Percentiles rank a stretch among this genome's conserved stretches.
Evolutionary conservation across 2,113 vertebrate species (phyloP).

Genomic region (Heteronetta atricapilla): DNA sequence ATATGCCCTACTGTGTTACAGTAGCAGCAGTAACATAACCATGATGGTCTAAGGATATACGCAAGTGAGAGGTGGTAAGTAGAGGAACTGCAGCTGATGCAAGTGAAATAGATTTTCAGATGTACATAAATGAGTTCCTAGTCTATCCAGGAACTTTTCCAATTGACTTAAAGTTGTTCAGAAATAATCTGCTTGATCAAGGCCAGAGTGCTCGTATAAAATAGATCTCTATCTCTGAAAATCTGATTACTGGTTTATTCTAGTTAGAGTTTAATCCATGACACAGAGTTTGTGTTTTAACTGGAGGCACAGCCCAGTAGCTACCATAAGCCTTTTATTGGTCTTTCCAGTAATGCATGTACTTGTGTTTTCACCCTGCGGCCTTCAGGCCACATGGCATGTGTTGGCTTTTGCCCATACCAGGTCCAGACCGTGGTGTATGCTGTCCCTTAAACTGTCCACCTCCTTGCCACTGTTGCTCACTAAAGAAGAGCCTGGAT

Average conservation of each 20-base stretch:
- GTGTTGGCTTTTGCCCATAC: background rate
- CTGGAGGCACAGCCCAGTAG: background rate
- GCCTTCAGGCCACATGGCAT: background rate
- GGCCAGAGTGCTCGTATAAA: slow-evolving; percentile 9
- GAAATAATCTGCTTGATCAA: slow-evolving; percentile 43
- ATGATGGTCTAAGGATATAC: background rate
- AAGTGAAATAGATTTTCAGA: slow-evolving; percentile 36
- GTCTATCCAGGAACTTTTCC: slow-evolving; percentile 13
- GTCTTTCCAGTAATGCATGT: background rate
- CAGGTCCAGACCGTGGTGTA: background rate
- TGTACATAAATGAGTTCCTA: slow-evolving; percentile 11
- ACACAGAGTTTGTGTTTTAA: slow-evolving; percentile 11
- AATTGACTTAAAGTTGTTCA: slow-evolving; percentile 29
- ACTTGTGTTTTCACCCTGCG: background rate
- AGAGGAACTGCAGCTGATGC: background rate
- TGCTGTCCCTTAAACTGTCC: background rate
- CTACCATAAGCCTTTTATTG: background rate
- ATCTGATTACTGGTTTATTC: slow-evolving; percentile 53
- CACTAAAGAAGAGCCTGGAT: background rate
- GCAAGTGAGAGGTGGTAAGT: background rate
- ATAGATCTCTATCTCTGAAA: slow-evolving; percentile 38
- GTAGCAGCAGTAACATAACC: background rate
- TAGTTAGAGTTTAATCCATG: background rate
- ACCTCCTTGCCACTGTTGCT: background rate
- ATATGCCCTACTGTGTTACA: background rate